These are phyloP conservation scores for Erinaceus europaeus DNA, from an alignment of 2,113 vertebrate genomes.

Conservation along the genomic window DNA sequence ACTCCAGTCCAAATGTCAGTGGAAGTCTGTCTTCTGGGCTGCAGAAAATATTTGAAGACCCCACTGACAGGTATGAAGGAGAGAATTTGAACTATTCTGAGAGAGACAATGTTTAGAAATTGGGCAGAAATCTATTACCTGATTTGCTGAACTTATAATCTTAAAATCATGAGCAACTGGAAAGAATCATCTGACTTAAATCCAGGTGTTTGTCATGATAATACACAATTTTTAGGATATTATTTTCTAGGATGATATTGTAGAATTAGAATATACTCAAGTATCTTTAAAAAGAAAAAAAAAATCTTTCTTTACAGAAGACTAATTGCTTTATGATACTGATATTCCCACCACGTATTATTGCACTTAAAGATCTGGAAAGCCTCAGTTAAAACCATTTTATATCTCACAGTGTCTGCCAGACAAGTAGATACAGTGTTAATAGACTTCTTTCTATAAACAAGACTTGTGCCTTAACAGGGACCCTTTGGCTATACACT, in stretches of 20 bases:
- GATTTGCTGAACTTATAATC: not conserved
- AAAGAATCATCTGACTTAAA: conserved; percentile 32
- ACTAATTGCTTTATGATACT: conserved; percentile 14
- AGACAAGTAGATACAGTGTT: not conserved
- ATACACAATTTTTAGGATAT: not conserved
- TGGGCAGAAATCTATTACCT: not conserved
- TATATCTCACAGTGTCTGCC: not conserved
- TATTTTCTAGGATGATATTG: conserved; percentile 11
- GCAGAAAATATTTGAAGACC: conserved; percentile 95
- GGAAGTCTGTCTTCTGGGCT: conserved; percentile 94
- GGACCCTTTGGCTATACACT: not conserved
- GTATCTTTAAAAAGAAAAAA: not conserved
- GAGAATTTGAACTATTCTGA: not conserved
- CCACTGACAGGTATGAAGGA: conserved; percentile 87
- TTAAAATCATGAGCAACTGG: not conserved
- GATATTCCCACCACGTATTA: not conserved
- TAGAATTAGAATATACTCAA: not conserved
- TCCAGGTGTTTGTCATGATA: conserved; percentile 7
- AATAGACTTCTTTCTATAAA: not conserved
- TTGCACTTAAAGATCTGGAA: not conserved
- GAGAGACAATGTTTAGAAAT: not conserved
- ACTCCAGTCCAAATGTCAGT: conserved; percentile 90
- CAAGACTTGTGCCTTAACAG: not conserved
- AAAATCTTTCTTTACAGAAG: not conserved
- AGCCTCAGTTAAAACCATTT: not conserved